Evolutionary conservation across 2,113 vertebrate species (phyloP).

Genomic region (Callionymus lyra): DNA sequence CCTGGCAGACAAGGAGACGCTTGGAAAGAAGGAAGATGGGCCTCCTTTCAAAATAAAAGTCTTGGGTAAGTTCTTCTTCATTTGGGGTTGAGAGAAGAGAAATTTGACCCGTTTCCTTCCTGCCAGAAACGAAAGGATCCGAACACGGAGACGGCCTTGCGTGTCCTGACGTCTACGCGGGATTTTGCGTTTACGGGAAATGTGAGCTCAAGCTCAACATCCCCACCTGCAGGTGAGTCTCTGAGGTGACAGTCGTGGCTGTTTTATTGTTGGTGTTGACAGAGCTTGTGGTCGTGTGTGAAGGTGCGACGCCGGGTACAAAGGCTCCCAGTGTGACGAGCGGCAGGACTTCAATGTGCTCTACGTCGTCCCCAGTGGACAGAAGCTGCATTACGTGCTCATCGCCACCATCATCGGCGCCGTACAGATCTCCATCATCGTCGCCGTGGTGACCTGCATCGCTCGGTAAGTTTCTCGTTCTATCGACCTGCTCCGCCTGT

Average conservation of each 20-base stretch:
- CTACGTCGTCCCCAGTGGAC: conserved; percentile 91
- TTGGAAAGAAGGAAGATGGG: conserved; percentile 58
- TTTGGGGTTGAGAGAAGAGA: neutral
- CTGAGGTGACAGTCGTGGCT: neutral
- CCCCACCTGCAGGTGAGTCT: conserved; percentile 82
- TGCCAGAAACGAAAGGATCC: conserved; percentile 71
- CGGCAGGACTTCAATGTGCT: conserved; percentile 92
- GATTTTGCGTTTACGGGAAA: conserved; percentile 85
- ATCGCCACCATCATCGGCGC: conserved; percentile 94
- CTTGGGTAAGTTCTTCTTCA: conserved; percentile 31
- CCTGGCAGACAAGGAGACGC: conserved; percentile 56
- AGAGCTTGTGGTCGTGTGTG: conserved; percentile 1
- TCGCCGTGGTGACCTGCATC: conserved; percentile 96
- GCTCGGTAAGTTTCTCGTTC: conserved; percentile 67
- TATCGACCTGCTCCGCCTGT: too few relatives aligned
- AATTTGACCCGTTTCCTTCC: too few relatives aligned
- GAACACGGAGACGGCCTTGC: conserved; percentile 83
- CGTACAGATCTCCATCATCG: conserved; percentile 92
- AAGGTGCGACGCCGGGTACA: conserved; percentile 91
- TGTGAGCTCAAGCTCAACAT: conserved; percentile 88
- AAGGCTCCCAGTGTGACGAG: conserved; percentile 87
- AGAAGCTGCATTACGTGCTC: conserved; percentile 93
- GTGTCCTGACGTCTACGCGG: conserved; percentile 80
- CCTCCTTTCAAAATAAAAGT: conserved; percentile 51
- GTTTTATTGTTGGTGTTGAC: neutral